Conservation (phyloP, 2,888 invertebrate species). For the Perizoma flavofasciatum region DNA sequence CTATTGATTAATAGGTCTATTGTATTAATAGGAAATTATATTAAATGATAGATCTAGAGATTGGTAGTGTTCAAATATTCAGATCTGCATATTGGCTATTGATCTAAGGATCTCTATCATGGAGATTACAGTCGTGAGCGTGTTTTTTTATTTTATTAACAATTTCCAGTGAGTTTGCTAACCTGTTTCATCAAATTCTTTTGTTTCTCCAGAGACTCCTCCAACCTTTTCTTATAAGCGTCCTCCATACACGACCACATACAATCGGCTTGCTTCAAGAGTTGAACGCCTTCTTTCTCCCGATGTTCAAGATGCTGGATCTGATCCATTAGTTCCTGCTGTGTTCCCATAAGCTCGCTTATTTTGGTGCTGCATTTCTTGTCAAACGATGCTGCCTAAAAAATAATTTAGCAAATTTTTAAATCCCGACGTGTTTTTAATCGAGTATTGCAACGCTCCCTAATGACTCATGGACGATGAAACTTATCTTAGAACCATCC, state of each 20-base stretch:
- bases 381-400: conserved; percentile 65
- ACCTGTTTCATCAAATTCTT: conserved; percentile 60
- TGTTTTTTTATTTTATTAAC: too few relatives aligned
- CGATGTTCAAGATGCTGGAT: conserved; percentile 84
- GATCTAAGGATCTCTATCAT: too few relatives aligned
- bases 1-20: too few relatives aligned
- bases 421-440: too few relatives aligned
- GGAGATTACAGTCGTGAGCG: too few relatives aligned
- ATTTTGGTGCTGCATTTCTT: conserved; percentile 68
- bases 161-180: neutral
- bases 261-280: conserved; percentile 82
- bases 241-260: conserved; percentile 83
- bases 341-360: conserved; percentile 76
- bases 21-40: too few relatives aligned
- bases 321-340: conserved; percentile 76
- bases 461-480: too few relatives aligned
- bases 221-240: conserved; percentile 70
- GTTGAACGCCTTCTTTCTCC: conserved; percentile 80
- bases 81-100: too few relatives aligned
- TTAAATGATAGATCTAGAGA: too few relatives aligned
- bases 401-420: neutral
- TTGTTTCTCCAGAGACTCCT: conserved; percentile 57
- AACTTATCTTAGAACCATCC: too few relatives aligned
- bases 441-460: too few relatives aligned
- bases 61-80: too few relatives aligned